Percentiles rank a stretch among this genome's conserved stretches.
Evolutionary conservation across 2,888 invertebrate genomes (phyloP).

Genomic region (Tinea pellionella): DNA sequence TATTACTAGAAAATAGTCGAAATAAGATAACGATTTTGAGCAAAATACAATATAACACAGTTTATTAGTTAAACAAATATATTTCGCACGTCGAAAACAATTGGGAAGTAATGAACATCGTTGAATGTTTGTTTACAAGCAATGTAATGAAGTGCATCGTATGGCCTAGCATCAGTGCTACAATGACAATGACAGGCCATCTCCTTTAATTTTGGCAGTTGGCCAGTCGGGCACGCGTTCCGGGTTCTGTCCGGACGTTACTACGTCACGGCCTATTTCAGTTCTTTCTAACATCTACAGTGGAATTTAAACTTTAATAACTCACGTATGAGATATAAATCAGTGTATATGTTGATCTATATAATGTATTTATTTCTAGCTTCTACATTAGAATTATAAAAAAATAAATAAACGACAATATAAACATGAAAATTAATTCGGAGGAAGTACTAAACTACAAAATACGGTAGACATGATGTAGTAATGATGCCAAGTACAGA

Average conservation of each 20-base stretch:
- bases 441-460: neutral
- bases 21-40: no score
- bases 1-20: no score
- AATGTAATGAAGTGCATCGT: neutral
- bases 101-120: neutral
- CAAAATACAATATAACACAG: no score
- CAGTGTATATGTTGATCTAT: no score
- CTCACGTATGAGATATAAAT: no score
- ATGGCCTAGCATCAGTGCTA: slow-evolving; percentile 17
- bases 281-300: neutral
- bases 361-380: no score
- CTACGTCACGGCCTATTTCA: slow-evolving; percentile 21
- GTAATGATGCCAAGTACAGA: slow-evolving; percentile 3
- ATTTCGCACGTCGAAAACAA: neutral
- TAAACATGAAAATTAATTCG: neutral
- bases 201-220: slow-evolving; percentile 33
- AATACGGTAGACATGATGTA: neutral
- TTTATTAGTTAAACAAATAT: neutral
- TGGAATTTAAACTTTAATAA: neutral
- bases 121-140: slow-evolving; percentile 1
- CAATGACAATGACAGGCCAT: slow-evolving; percentile 32
- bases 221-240: slow-evolving; percentile 40
- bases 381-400: no score
- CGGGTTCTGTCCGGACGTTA: slow-evolving; percentile 23
- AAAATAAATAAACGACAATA: no score